Evolutionary conservation across 2,888 invertebrate genomes (phyloP).

Genomic region (Scaptomyza flava): DNA sequence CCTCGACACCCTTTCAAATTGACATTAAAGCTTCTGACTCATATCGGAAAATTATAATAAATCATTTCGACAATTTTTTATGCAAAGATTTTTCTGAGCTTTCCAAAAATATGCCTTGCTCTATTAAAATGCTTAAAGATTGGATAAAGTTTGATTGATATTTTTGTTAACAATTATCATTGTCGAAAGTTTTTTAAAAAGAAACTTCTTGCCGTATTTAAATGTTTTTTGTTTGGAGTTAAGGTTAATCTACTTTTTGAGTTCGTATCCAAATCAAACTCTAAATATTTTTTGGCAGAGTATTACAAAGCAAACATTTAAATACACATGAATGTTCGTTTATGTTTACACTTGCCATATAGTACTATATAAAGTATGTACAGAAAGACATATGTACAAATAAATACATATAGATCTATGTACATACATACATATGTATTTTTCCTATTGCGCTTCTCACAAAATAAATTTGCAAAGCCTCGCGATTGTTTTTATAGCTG

Average conservation of each 20-base stretch:
- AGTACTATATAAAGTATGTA: slow-evolving; percentile 21
- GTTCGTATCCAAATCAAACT: neutral
- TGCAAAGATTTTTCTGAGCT: no score
- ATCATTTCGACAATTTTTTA: neutral
- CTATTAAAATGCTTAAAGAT: no score
- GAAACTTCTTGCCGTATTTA: no score
- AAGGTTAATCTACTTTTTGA: no score
- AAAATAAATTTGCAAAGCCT: slow-evolving; percentile 51
- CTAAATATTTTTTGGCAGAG: slow-evolving; percentile 5
- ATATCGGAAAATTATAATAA: neutral
- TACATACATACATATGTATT: slow-evolving; percentile 7
- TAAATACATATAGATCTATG: slow-evolving; percentile 1
- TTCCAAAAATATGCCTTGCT: no score
- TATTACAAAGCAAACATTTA: slow-evolving; percentile 24
- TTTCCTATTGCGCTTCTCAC: slow-evolving; percentile 15
- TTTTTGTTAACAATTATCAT: no score
- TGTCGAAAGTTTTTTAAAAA: no score
- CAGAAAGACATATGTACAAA: slow-evolving; percentile 1
- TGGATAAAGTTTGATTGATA: no score
- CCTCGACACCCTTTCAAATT: slow-evolving; percentile 28
- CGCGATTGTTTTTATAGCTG: slow-evolving; percentile 35
- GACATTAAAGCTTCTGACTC: neutral
- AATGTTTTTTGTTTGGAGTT: no score
- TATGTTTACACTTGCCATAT: slow-evolving; percentile 32
- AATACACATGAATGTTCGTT: slow-evolving; percentile 3